phyloP scores from a whole-genome alignment of 2,888 invertebrate species.

The Caenorhabditis angaria region DNA sequence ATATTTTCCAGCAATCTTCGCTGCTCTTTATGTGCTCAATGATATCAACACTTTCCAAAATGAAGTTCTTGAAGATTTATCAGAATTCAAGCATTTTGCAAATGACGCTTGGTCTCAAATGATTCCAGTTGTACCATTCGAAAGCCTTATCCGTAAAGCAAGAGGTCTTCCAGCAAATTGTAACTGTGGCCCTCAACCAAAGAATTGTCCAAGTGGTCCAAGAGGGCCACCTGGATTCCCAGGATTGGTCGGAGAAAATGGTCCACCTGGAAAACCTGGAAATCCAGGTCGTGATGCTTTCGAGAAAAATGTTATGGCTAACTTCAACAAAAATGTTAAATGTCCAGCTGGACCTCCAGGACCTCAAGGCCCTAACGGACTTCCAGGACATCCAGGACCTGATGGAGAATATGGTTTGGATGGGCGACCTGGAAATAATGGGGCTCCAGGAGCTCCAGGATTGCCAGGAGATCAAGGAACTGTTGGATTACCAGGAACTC shows the following conservation, averaged over 20 bases:
- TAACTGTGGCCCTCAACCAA: slow-evolving; percentile 4
- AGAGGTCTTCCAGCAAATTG: background rate
- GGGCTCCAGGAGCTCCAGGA: slow-evolving; percentile 40
- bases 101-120: slow-evolving; percentile 31
- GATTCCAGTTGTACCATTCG: slow-evolving; percentile 2
- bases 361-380: slow-evolving; percentile 40
- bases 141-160: background rate
- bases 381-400: slow-evolving; percentile 41
- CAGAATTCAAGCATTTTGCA: slow-evolving; percentile 41
- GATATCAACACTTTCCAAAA: slow-evolving; percentile 43
- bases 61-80: slow-evolving; percentile 32
- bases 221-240: background rate
- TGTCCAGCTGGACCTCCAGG: slow-evolving; percentile 21
- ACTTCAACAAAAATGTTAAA: slow-evolving; percentile 32
- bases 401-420: slow-evolving; percentile 36
- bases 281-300: slow-evolving; percentile 17
- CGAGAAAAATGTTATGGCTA: slow-evolving; percentile 26
- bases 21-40: slow-evolving; percentile 33
- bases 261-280: slow-evolving; percentile 5
- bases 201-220: slow-evolving; percentile 5
- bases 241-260: background rate
- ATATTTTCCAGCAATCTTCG: slow-evolving; percentile 25
- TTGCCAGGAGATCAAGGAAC: slow-evolving; percentile 34
- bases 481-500: slow-evolving; percentile 34
- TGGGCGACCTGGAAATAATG: slow-evolving; percentile 32